phyloP scores from a whole-genome alignment of 2,888 invertebrate genomes.

The Pristionchus maxplancki region DNA sequence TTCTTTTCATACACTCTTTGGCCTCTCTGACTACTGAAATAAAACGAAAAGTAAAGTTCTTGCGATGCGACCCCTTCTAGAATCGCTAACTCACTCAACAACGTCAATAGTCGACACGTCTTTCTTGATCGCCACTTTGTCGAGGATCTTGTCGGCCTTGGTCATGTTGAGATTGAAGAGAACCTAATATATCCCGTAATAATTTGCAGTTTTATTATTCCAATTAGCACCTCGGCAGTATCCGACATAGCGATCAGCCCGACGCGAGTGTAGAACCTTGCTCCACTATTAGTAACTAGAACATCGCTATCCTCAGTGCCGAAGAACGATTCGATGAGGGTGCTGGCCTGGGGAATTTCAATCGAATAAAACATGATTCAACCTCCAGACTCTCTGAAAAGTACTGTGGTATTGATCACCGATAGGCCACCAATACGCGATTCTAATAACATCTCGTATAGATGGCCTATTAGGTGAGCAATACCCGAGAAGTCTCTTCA shows the following conservation, averaged over 20 bases:
- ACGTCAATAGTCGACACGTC: neutral
- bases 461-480: no score
- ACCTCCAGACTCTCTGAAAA: no score
- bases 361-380: no score
- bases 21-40: no score
- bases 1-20: no score
- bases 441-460: no score
- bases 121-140: neutral
- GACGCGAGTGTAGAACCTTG: neutral
- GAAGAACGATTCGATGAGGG: neutral
- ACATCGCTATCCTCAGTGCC: neutral
- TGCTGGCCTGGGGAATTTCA: neutral
- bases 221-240: neutral
- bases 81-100: neutral
- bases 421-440: no score
- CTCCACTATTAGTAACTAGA: neutral
- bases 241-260: neutral
- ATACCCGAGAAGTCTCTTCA: no score
- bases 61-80: no score
- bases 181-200: neutral
- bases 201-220: no score
- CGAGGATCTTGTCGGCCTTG: neutral
- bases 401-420: no score
- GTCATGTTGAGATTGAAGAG: constrained; percentile 1
- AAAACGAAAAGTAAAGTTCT: no score